Conservation (phyloP, 2,797 vertebrate species). For the Sebastes nivosus region DNA sequence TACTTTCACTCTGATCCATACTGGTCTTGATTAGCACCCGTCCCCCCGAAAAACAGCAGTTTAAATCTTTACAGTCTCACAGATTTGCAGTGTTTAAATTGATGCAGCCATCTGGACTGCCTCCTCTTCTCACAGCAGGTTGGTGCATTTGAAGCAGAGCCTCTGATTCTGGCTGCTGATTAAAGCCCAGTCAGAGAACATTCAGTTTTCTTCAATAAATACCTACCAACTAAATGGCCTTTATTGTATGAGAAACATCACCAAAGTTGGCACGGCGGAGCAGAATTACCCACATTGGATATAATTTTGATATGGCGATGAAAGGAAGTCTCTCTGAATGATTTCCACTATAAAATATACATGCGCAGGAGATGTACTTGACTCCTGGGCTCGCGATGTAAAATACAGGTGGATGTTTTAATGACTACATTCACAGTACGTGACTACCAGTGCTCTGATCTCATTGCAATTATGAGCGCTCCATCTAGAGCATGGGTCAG, state of each 20-base stretch:
- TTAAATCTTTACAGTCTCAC: constrained; percentile 36
- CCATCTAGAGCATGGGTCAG: not conserved
- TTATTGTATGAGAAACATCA: not conserved
- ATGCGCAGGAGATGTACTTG: constrained; percentile 4
- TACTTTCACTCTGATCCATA: constrained; percentile 10
- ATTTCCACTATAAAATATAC: constrained; percentile 20
- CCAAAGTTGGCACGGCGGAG: not conserved
- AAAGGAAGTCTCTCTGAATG: constrained; percentile 6
- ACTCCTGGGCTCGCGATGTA: not conserved
- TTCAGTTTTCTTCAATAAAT: constrained; percentile 5
- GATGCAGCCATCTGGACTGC: constrained; percentile 48
- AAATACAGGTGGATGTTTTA: constrained; percentile 32
- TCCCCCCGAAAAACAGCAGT: constrained; percentile 17
- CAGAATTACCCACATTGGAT: not conserved
- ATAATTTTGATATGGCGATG: not conserved
- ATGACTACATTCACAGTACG: constrained; percentile 21
- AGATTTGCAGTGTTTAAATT: constrained; percentile 34
- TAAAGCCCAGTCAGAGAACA: not conserved
- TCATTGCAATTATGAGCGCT: not conserved
- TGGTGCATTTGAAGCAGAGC: constrained; percentile 13
- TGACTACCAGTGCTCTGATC: constrained; percentile 25
- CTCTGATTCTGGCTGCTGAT: constrained; percentile 20
- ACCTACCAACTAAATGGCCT: not conserved
- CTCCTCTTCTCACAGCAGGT: constrained; percentile 25
- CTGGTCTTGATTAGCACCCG: constrained; percentile 27